A percentile compares a stretch with the other conserved stretches of the same genome.
Conservation (phyloP, 2,113 vertebrate species). For the Scolopax mira region DNA sequence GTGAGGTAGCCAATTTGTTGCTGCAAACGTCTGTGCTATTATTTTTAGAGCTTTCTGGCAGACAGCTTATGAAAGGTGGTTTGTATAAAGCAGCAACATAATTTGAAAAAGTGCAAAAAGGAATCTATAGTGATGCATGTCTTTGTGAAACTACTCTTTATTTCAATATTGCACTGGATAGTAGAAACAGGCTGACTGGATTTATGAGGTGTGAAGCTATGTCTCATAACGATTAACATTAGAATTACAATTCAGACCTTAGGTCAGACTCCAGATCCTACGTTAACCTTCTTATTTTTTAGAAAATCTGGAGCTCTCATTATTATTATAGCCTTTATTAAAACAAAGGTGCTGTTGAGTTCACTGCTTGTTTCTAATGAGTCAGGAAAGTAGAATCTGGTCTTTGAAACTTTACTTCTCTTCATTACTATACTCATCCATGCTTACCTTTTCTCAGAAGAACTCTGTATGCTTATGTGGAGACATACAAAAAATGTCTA, state of each 20-base stretch:
- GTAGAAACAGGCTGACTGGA: constrained; percentile 34
- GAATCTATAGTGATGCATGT: constrained; percentile 57
- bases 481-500: not conserved
- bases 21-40: constrained; percentile 68
- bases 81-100: constrained; percentile 61
- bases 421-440: not conserved
- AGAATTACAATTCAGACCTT: constrained; percentile 68
- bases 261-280: constrained; percentile 63
- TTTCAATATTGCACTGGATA: constrained; percentile 31
- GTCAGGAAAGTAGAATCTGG: not conserved
- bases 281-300: constrained; percentile 3
- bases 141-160: constrained; percentile 69
- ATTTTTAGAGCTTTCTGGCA: constrained; percentile 70
- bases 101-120: constrained; percentile 54
- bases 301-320: constrained; percentile 6
- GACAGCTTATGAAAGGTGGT: constrained; percentile 64
- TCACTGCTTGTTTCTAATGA: not conserved
- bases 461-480: not conserved
- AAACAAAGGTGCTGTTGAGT: constrained; percentile 5
- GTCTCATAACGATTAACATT: constrained; percentile 68
- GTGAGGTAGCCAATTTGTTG: constrained; percentile 65
- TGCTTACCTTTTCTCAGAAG: not conserved
- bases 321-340: not conserved
- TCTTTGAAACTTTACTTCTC: not conserved
- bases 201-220: constrained; percentile 69